Base-by-base conservation (phyloP, 2,888 invertebrate genomes). In the Drosophila pseudotakahashii region DNA sequence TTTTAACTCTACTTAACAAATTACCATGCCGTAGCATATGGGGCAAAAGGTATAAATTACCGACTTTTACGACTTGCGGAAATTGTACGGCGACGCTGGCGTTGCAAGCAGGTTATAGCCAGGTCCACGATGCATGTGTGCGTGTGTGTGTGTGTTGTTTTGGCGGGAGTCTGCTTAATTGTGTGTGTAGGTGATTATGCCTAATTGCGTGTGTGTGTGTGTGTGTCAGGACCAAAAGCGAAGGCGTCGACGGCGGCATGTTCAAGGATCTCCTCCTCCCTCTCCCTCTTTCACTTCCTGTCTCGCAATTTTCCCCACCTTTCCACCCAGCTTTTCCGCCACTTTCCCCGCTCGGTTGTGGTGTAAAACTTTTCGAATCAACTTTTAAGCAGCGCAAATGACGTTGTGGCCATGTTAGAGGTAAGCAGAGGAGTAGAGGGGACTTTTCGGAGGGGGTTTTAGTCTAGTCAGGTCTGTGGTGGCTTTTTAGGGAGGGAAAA, bases 1-100 rank as follows among this genome's bases (percentile, higher is more conserved):
- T 92, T 92, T 92, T 91, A 91, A 92, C 91, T 92, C 91, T 91
- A 92, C 91, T 92, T 92, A 92, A 92, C 92, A 92, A 92, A 92
- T 92, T 92, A 92, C 91, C 91, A 90, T 91, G 90, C 90, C 91
- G 82, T 71, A 85, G 91, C 92, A 91, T 91, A 91, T 91, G 91
- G 89, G 89, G 88, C 90, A 81, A 85, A 86, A 88, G 85, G 85
- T 86, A 86, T 86, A 86, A 86, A 86, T 86, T 86, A 88, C 84
- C 86, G 88, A 88, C 85, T 86, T 85, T 86, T 86, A 85, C 85
- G 85, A 88, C 86, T 86, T 86, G 88, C 85, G 85, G 85, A 86
- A 86, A 86, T 88, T 86, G 87, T 87, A 79, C 77, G 84, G 87
- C 85, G 88, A 80, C 87, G 82, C 75, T 64, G 71, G 64, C 53